Percentiles rank a stretch among this genome's conserved stretches.
Conservation (phyloP, 2,797 vertebrate genomes). For the Danio kyathit region DNA sequence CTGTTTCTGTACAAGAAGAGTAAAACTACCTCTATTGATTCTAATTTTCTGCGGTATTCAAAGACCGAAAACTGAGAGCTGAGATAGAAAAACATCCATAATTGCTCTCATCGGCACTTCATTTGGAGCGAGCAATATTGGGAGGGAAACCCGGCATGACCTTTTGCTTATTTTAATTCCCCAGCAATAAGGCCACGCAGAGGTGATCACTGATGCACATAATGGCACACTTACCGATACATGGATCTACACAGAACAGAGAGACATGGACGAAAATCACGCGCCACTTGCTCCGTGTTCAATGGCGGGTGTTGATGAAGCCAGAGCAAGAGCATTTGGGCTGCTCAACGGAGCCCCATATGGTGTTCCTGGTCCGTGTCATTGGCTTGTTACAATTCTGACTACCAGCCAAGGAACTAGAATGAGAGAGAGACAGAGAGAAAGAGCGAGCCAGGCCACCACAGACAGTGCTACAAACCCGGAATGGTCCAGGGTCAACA, state of each 20-base stretch:
- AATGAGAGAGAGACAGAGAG: constrained; percentile 60
- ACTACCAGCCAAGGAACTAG: constrained; percentile 88
- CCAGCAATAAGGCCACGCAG: constrained; percentile 81
- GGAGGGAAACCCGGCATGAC: constrained; percentile 75
- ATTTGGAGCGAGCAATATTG: constrained; percentile 82
- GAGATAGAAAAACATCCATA: constrained; percentile 76
- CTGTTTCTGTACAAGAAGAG: not conserved
- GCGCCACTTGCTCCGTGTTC: constrained; percentile 77
- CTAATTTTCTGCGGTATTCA: constrained; percentile 78
- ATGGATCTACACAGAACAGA: constrained; percentile 75
- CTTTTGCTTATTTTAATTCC: constrained; percentile 84
- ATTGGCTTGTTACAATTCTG: constrained; percentile 99
- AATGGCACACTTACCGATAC: constrained; percentile 84
- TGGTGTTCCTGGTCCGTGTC: constrained; percentile 99
- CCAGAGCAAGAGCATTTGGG: constrained; percentile 74
- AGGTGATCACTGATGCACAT: constrained; percentile 84
- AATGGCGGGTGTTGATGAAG: constrained; percentile 56
- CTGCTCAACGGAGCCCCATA: constrained; percentile 94
- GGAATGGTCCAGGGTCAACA: constrained; percentile 99
- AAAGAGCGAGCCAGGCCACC: constrained; percentile 84
- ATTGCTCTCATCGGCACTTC: constrained; percentile 83
- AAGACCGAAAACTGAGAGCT: constrained; percentile 71
- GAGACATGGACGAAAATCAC: constrained; percentile 74
- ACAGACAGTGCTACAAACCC: constrained; percentile 95
- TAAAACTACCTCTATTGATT: constrained; percentile 70